Evolutionary conservation across 2,888 invertebrate genomes (phyloP), one percentile per base, ranked within the genome.

Genomic region (Rugalucina vietnamica): DNA sequence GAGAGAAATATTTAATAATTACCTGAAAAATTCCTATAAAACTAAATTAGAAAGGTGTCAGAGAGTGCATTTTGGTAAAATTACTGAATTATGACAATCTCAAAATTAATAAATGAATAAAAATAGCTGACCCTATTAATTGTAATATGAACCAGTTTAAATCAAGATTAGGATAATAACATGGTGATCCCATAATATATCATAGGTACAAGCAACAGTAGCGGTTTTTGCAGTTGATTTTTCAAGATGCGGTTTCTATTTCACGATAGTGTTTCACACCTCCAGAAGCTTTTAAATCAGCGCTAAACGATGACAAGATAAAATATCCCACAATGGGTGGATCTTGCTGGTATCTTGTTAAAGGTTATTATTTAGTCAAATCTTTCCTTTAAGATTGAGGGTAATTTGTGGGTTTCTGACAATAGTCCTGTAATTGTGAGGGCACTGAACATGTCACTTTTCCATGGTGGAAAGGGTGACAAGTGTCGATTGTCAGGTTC

Each of bases 51-150:
- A 43, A 43, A 18, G 43, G 18, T 12, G 43, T 43, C 43, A 43
- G 43, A 12, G 43, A 43, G 43, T 43, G 8, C 43, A 43, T 43
- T 43, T 43, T 43, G 8, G 43, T 43, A 43, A 43, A 43, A 12
- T 43, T 43, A 43, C 43, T 43, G 43, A 43, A 43, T 43, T 43
- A 43, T 43, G 18, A 43, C 43, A 43, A n/a, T n/a, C 21, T n/a
- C 4, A 24, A n/a, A 27, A 60, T 5, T 27, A 60, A 60, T 65
- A 65, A 65, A 65, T 65, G 1, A 29, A 65, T 34, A 34, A n/a
- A 65, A 65, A 65, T 34, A 21, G 65, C 34, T 65, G 65, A 65
- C 65, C 65, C 34, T 65, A 60, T 60, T 60, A 65, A 65, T 65
- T 14, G 65, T 34, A 65, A 65, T 21, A 32, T 32, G 34, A 65